A percentile compares a stretch with the other conserved stretches of the same genome.
phyloP scores from a whole-genome alignment of 2,113 vertebrate genomes.

The Leptodactylus fuscus region DNA sequence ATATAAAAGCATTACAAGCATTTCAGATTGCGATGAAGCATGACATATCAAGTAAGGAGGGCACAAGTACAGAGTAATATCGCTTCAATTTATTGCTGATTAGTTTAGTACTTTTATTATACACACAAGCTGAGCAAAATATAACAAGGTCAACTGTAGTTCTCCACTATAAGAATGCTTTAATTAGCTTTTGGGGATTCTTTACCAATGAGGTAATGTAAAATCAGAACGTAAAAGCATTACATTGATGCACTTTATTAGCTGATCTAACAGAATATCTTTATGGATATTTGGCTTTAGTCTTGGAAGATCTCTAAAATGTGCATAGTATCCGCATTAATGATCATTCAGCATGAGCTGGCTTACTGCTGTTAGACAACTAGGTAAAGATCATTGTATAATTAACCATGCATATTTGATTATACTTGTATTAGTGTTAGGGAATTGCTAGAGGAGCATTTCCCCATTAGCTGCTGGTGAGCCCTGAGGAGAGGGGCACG shows the following conservation, averaged over 20 bases:
- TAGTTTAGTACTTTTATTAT: not conserved
- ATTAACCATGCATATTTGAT: not conserved
- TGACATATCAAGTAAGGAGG: not conserved
- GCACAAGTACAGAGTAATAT: not conserved
- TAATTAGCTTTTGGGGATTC: not conserved
- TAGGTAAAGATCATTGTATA: not conserved
- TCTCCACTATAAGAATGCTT: not conserved
- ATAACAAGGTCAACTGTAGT: not conserved
- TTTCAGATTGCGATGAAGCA: not conserved
- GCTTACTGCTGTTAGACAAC: not conserved
- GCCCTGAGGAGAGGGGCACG: no score
- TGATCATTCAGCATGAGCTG: not conserved
- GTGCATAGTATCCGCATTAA: not conserved
- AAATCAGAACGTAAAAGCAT: not conserved
- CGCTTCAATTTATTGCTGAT: not conserved
- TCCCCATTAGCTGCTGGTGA: no score
- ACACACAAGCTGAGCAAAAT: not conserved
- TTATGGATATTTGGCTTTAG: not conserved
- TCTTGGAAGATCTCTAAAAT: not conserved
- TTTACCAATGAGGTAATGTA: not conserved
- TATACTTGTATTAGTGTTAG: not conserved
- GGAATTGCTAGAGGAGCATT: no score
- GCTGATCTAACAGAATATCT: not conserved
- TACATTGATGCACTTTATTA: not conserved
- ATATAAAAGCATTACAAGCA: not conserved